Evolutionary conservation across 2,113 vertebrate genomes (phyloP).

Genomic region (Otus sunia): DNA sequence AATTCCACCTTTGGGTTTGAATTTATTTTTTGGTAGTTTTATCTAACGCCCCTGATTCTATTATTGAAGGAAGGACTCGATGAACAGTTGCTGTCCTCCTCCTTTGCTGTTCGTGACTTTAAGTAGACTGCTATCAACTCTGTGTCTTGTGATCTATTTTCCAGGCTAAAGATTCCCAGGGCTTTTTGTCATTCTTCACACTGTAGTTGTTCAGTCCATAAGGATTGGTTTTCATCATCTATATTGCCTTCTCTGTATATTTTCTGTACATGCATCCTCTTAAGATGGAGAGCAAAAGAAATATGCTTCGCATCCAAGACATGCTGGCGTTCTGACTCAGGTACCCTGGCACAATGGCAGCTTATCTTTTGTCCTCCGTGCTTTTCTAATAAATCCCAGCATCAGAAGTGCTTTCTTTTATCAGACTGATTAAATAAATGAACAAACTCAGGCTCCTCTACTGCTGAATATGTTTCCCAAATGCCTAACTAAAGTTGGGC

Average conservation of each 20-base stretch:
- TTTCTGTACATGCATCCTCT: background rate
- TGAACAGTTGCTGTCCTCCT: background rate
- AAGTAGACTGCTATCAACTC: background rate
- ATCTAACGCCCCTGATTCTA: background rate
- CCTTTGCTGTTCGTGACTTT: rapidly evolving
- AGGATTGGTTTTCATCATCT: background rate
- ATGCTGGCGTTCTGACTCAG: rapidly evolving
- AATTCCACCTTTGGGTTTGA: background rate
- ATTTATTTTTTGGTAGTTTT: rapidly evolving
- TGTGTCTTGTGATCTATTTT: background rate
- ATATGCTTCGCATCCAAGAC: rapidly evolving
- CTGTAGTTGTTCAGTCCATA: background rate
- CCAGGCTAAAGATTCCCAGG: background rate
- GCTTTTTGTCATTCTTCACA: background rate
- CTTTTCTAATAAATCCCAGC: background rate
- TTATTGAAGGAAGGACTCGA: background rate
- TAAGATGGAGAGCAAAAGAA: background rate
- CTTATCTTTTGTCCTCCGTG: background rate
- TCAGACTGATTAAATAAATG: background rate
- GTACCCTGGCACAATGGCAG: background rate
- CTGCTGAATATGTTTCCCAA: background rate
- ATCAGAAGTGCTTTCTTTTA: background rate
- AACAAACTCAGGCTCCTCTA: background rate
- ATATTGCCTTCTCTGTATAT: background rate
- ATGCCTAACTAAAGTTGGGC: background rate